phyloP scores from a whole-genome alignment of 2,797 vertebrate genomes.

The Neosalanx taihuensis region DNA sequence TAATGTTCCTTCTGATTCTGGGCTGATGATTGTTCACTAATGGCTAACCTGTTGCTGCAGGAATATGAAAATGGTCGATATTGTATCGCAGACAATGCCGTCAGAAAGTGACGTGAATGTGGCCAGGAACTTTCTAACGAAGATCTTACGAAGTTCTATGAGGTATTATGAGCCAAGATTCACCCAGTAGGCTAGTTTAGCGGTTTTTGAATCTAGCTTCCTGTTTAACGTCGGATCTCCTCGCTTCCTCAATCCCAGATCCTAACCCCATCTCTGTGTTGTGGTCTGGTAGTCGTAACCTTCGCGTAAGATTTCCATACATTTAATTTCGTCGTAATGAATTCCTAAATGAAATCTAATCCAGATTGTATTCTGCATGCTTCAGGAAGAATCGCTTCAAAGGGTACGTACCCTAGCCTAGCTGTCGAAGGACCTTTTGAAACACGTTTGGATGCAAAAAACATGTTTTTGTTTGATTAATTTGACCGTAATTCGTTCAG shows the following conservation, averaged over 20 bases:
- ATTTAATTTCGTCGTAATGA: background rate
- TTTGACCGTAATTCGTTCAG: background rate
- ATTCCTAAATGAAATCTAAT: background rate
- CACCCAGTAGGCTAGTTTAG: background rate
- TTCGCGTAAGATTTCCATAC: background rate
- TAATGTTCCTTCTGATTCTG: background rate
- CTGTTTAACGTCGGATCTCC: no score
- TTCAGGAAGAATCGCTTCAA: slow-evolving; percentile 72
- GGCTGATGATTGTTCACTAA: background rate
- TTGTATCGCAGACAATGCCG: slow-evolving; percentile 77
- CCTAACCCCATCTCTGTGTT: background rate
- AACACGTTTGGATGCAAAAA: no score
- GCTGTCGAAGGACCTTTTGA: no score
- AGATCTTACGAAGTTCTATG: slow-evolving; percentile 89
- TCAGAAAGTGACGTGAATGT: slow-evolving; percentile 80
- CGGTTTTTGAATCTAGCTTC: no score
- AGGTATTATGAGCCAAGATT: slow-evolving; percentile 71
- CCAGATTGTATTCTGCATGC: slow-evolving; percentile 48
- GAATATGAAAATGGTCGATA: slow-evolving; percentile 74
- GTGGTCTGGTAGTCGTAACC: background rate
- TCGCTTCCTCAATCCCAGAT: background rate
- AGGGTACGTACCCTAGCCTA: slow-evolving; percentile 56
- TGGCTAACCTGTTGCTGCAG: background rate
- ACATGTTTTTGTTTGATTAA: background rate
- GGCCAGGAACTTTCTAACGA: slow-evolving; percentile 85